Evolutionary conservation across 2,888 invertebrate species (phyloP), one percentile per base, ranked within the genome.

Genomic region (Oligia latruncula): DNA sequence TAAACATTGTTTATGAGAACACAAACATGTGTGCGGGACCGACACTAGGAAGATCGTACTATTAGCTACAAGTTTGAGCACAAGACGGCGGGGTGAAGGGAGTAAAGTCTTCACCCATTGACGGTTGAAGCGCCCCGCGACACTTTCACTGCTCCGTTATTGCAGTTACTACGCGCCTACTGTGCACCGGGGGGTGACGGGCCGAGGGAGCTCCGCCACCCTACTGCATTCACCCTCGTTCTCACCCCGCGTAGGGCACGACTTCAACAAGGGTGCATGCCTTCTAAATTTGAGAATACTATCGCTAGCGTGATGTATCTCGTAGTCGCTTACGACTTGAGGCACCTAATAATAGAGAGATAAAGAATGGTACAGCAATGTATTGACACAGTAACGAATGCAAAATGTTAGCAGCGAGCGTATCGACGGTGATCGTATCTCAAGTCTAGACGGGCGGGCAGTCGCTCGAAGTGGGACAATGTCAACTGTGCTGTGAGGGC

Each of bases 141-240:
- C 96, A 97, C 96, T 97, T 97, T 97, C 96, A 96, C 96, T 97
- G 95, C 95, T 95, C 96, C 95, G 96, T 95, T 96, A 96, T 96
- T 96, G 96, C 96, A 96, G 96, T 95, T 95, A 96, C 96, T 96
- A 96, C 96, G 96, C 96, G 96, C 96, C 96, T 96, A 96, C 94
- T 92, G 94, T 94, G 94, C 95, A 94, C 90, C 92, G 93, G 94
- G 93, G 93, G 93, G 87, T 87, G 84, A 86, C 89, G 91, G 92
- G 91, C 87, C 83, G 90, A 91, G 92, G 93, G 93, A 92, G 92
- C 80, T 77, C 85, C 84, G 92, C 94, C 95, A 94, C 95, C 96
- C 96, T 94, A 94, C 91, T 96, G 96, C 96, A 95, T 92, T 93
- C 95, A 93, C 95, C 96, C 95, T 94, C 92, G 90, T 83, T 83